Evolutionary conservation across 2,888 invertebrate genomes (phyloP).

Genomic region (Dryadula phaetusa): DNA sequence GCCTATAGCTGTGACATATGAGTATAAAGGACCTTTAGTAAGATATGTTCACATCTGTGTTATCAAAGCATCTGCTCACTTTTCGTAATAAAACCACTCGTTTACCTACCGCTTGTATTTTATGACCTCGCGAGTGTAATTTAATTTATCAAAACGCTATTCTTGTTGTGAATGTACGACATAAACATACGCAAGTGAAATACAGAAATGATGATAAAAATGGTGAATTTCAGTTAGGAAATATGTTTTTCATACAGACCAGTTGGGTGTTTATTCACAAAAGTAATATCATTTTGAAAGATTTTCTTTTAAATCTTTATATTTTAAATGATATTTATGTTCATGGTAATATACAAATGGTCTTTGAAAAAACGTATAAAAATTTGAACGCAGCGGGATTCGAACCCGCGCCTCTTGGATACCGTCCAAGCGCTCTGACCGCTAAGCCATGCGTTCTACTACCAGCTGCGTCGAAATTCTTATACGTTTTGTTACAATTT

Average conservation of each 20-base stretch:
- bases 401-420: too few species aligned
- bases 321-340: too few species aligned
- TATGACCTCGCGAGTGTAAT: conserved; percentile 5
- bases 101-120: neutral
- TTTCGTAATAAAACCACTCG: conserved; percentile 1
- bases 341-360: too few species aligned
- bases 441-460: too few species aligned
- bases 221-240: conserved; percentile 4
- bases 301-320: too few species aligned
- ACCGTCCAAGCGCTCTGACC: too few species aligned
- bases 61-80: neutral
- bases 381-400: too few species aligned
- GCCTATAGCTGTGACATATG: too few species aligned
- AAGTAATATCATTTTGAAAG: neutral
- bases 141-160: conserved; percentile 10
- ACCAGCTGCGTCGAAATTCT: too few species aligned
- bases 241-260: neutral
- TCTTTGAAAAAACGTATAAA: too few species aligned
- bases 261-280: neutral
- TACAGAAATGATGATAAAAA: conserved; percentile 1
- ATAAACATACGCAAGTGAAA: conserved; percentile 3
- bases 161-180: neutral
- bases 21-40: neutral
- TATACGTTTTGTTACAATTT: too few species aligned
- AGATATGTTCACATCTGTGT: neutral